Percentiles rank a stretch among this genome's conserved stretches.
phyloP scores from a whole-genome alignment of 2,797 vertebrate species.

The Mionectes olivaceus region DNA sequence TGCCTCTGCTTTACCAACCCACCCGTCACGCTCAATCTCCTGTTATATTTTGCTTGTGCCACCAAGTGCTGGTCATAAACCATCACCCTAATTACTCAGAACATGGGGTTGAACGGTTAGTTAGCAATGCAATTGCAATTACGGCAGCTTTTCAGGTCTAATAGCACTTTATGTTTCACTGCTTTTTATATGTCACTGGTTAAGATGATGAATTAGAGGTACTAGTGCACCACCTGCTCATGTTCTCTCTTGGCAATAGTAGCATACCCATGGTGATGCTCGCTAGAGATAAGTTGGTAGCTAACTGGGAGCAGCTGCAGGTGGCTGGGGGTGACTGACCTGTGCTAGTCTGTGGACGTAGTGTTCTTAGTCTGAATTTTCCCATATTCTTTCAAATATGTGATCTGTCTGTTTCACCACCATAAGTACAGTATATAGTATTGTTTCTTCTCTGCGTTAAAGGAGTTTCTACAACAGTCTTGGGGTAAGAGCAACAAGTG shows the following conservation, averaged over 20 bases:
- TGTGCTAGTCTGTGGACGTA: background rate
- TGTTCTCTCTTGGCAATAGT: background rate
- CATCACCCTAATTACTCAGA: constrained; percentile 77
- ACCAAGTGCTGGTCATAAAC: constrained; percentile 71
- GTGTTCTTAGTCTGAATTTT: background rate
- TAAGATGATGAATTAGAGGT: constrained; percentile 77
- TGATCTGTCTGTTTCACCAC: background rate
- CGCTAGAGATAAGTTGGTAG: background rate
- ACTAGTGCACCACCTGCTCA: constrained; percentile 46
- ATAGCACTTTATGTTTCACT: constrained; percentile 74
- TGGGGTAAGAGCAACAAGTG: background rate
- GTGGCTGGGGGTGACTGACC: background rate
- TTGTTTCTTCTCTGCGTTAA: background rate
- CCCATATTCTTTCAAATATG: background rate
- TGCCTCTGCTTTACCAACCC: background rate
- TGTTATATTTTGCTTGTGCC: constrained; percentile 70
- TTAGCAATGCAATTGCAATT: constrained; percentile 71
- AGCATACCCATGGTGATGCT: fast-evolving
- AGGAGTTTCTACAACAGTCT: background rate
- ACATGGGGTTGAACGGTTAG: constrained; percentile 70
- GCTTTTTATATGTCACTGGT: constrained; percentile 76
- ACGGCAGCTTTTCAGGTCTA: constrained; percentile 74
- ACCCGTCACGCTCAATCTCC: constrained; percentile 7
- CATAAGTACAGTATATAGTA: background rate
- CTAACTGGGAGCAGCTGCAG: background rate